Evolutionary conservation across 2,888 invertebrate genomes (phyloP).

Genomic region (Zele albiditarsus): DNA sequence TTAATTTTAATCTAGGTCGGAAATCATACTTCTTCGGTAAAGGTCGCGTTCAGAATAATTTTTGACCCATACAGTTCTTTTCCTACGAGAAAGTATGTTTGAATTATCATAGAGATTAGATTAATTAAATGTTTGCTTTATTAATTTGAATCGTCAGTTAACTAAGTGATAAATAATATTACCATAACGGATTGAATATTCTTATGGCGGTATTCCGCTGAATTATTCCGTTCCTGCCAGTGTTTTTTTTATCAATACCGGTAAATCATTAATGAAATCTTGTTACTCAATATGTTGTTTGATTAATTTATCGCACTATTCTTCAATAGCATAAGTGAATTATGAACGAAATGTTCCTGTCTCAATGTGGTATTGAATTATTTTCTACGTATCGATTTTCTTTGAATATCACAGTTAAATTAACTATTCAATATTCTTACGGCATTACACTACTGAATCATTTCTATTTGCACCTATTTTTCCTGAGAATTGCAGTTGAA

Average conservation of each 20-base stretch:
- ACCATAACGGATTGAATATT: background rate
- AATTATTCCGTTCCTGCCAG: too few species aligned
- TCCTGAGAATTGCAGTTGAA: too few species aligned
- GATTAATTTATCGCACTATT: too few species aligned
- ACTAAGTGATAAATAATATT: background rate
- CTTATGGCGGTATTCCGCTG: too few species aligned
- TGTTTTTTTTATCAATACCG: too few species aligned
- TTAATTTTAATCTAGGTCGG: constrained; percentile 10
- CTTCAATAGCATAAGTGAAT: background rate
- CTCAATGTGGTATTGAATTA: background rate
- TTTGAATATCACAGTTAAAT: background rate
- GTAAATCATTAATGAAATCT: too few species aligned
- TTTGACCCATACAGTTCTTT: background rate
- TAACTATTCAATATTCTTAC: too few species aligned
- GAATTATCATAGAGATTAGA: constrained; percentile 27
- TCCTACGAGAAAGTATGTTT: background rate
- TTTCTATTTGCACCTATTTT: too few species aligned
- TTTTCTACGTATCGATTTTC: background rate
- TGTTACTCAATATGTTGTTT: too few species aligned
- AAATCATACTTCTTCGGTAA: background rate
- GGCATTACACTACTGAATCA: too few species aligned
- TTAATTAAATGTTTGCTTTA: constrained; percentile 22
- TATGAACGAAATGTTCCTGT: background rate
- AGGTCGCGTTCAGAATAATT: background rate
- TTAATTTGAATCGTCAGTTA: constrained; percentile 10